Evolutionary conservation across 2,888 invertebrate genomes (phyloP).

Genomic region (Flexamia atlantica): DNA sequence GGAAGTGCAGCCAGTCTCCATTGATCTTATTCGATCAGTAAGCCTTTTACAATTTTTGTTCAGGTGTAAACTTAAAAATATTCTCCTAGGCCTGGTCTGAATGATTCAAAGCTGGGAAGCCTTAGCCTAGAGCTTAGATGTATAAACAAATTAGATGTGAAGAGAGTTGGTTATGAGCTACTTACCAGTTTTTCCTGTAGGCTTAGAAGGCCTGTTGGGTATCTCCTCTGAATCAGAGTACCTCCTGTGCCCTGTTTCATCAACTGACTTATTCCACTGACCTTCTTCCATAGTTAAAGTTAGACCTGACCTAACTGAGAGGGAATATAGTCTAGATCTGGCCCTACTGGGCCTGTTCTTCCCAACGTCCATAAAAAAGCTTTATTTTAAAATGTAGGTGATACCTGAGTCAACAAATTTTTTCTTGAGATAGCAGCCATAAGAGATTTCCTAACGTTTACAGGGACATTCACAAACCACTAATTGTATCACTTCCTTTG

Average conservation of each 20-base stretch:
- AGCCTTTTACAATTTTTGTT: too few species aligned
- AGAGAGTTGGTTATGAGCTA: too few species aligned
- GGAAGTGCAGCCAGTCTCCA: too few species aligned
- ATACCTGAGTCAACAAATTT: conserved; percentile 19
- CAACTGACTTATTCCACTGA: conserved; percentile 68
- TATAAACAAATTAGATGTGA: too few species aligned
- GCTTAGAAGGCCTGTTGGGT: conserved; percentile 65
- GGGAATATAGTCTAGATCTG: conserved; percentile 66
- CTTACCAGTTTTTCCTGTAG: conserved; percentile 67
- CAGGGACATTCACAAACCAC: not conserved
- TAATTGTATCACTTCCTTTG: too few species aligned
- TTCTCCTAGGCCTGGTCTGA: too few species aligned
- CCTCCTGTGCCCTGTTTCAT: conserved; percentile 69
- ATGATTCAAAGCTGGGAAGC: too few species aligned
- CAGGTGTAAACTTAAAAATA: too few species aligned
- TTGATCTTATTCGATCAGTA: too few species aligned
- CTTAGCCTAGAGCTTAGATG: too few species aligned
- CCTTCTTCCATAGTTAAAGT: conserved; percentile 66
- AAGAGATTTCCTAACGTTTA: not conserved
- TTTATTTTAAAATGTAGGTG: not conserved
- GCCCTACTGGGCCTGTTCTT: conserved; percentile 67
- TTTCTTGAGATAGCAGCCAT: conserved; percentile 1
- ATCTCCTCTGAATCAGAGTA: conserved; percentile 71
- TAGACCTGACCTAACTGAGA: conserved; percentile 67
- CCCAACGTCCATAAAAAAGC: conserved; percentile 65